Base-by-base conservation (phyloP, 1,140 invertebrate species). In the Lasioglossum albipes region DNA sequence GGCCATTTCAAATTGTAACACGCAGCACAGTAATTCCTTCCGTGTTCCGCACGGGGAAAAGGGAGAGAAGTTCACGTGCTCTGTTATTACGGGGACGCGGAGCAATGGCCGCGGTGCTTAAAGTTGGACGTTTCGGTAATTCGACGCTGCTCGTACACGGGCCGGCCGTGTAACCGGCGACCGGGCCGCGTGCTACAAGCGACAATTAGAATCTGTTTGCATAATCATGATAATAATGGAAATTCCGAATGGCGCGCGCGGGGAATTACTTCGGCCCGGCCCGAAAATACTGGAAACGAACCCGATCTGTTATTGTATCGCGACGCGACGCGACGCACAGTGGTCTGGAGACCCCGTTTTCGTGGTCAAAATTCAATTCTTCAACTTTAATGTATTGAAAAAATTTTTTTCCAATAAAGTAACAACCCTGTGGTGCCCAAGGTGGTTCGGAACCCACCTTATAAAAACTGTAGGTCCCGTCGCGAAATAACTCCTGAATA, bases 171-270 rank as follows among this genome's bases (percentile, higher is more conserved):
- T 71, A 75, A 74, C 78, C 16, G 52, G 42, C 42, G 27, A 52
- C 72, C 65, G 42, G 54, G 49, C 64, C 54, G 41, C 61, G 42
- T 45, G 68, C 27, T 78, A 73, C 65, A 74, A 72, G 74, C 79
- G 80, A 83, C 75, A 84, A 84, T 85, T 71, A 76, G 73, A 75
- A 84, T 75, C 78, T 85, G 84, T 85, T 85, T 85, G 84, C 83
- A 81, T 76, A 76, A 54, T 85, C 79, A 76, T 67, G 74, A 85
- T 85, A 85, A 85, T 85, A 81, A 84, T 71, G 80, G 83, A 82
- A 81, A 61, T 75, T 75, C 64, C 16, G 52, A 49, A 67, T 67
- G 71, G 2, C 59, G 64, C 68, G 61, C 36, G 36, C 67, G 31
- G 13, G 42, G 76, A 62, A 73, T 73, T 66, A 73, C 66, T 79